Evolutionary conservation across 1,140 invertebrate species (phyloP).

Genomic region (Cydia splendana): DNA sequence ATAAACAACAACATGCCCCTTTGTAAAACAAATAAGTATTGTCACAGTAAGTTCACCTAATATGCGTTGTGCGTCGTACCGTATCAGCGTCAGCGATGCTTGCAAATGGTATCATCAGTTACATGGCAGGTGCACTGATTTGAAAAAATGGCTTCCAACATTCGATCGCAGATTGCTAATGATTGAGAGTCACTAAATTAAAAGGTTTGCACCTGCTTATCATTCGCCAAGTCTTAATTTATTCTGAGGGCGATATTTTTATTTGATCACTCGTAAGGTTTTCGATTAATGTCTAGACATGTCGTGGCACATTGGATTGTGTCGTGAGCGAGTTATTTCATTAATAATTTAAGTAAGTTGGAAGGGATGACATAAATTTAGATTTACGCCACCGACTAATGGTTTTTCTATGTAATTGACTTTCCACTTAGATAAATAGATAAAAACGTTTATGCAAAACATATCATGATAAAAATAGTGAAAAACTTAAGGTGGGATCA

Average conservation of each 20-base stretch:
- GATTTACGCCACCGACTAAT: no score
- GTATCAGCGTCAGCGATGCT: not conserved
- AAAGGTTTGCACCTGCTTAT: constrained; percentile 13
- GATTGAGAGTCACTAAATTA: constrained; percentile 21
- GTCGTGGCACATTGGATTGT: no score
- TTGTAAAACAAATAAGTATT: not conserved
- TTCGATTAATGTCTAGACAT: not conserved
- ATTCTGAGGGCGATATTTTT: not conserved
- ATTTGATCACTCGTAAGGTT: not conserved
- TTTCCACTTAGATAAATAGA: no score
- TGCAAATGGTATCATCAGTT: not conserved
- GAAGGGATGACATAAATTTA: no score
- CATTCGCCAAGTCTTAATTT: not conserved
- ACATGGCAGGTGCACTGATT: constrained; percentile 23
- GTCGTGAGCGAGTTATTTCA: no score
- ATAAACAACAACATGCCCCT: no score
- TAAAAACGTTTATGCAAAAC: no score
- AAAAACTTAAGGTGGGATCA: no score
- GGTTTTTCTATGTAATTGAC: no score
- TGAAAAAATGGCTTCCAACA: constrained; percentile 14
- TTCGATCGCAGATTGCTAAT: constrained; percentile 28
- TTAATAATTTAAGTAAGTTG: no score
- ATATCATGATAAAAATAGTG: no score
- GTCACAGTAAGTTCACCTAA: not conserved
- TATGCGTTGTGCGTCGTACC: not conserved